Evolutionary conservation across 35 echinoderm and acorn worm species (phyloP), one percentile per base, ranked within the genome.

Genomic region (Heliocidaris erythrogramma): DNA sequence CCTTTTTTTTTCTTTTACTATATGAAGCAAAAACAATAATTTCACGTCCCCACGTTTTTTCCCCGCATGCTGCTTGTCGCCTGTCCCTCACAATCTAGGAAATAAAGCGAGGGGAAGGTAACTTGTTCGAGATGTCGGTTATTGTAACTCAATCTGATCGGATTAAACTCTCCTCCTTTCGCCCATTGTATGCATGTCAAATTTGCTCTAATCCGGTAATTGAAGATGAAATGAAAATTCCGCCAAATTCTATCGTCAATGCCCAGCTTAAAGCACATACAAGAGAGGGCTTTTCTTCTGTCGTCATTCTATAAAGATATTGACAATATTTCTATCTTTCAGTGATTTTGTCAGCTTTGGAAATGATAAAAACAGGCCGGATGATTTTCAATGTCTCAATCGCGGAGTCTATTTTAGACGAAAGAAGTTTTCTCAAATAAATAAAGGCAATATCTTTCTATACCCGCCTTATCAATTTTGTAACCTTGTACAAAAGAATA

Each of bases 121-220:
- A 89, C 87, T 89, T 89, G 87, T 8, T 17, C 30, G 18, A 32
- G 31, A 89, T 89, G 24, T 89, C 87, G 87, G 87, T 89, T 89
- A 89, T 89, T 89, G 87, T 89, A 89, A 89, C 30, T 89, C 47
- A 9, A 92, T 48, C 49, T 48, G 47, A 59, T 92, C n/a, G 91
- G 91, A 92, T 92, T 92, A 92, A 92, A 92, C 29, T 92, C 91
- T 59, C 30, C n/a, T 92, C 91, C 48, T 49, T 89, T 86, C 87
- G 8, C 50, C 47, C 49, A 13, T 49, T 92, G 91, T 92, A 13
- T 59, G 49, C 49, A 29, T 59, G 91, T 92, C 91, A 92, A 92
- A 92, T 92, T 50, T 92, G 91, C 29, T 59, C 91, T 92, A 92
- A 92, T 92, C 91, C 91, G 47, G 91, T 92, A 92, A 92, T 92